Base-by-base conservation (phyloP, 2,113 vertebrate species). In the Ctenodactylus gundi region DNA sequence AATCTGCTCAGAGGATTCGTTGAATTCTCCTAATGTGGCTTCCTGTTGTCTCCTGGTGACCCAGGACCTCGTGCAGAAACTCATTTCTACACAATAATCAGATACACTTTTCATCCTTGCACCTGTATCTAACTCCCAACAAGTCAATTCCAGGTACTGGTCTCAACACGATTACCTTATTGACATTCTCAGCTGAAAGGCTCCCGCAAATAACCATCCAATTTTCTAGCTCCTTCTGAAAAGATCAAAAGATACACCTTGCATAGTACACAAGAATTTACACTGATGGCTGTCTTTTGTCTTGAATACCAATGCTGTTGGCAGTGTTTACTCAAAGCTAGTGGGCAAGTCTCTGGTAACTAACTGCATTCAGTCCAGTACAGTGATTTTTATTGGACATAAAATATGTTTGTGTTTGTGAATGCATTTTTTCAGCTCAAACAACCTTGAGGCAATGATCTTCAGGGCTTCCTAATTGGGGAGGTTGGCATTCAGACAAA, bases 231-330 rank as follows among this genome's bases (percentile, higher is more conserved):
- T 97, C 97, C 97, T 98, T 98, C 97, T 98, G 95, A 96, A 98
- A 98, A 98, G 97, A 98, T 98, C 98, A 98, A 96, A 98, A 98
- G 98, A 98, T 96, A 96, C 96, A 98, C 97, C 98, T 98, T 98
- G 98, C 98, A 98, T 98, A 98, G 97, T 15, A 98, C 98, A 97
- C 96, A 95, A 96, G 92, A 98, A 98, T 98, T 98, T 98, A 97
- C 92, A 97, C 97, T 97, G 97, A 98, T 97, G 97, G 97, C 88
- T 94, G 94, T 75, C 97, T 97, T 98, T 98, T 97, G 97, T 98
- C 97, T 97, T 97, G 98, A 98, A 98, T 98, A 98, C 94, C 97
- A 98, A 98, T 98, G 95, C 83, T 93, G 73, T 60, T 76, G 58
- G 53, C 7, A 7, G 82, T 93, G 85, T 97, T 97, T 98, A 97